Evolutionary conservation across 2,113 vertebrate genomes (phyloP).

Genomic region (Spermophilus dauricus): DNA sequence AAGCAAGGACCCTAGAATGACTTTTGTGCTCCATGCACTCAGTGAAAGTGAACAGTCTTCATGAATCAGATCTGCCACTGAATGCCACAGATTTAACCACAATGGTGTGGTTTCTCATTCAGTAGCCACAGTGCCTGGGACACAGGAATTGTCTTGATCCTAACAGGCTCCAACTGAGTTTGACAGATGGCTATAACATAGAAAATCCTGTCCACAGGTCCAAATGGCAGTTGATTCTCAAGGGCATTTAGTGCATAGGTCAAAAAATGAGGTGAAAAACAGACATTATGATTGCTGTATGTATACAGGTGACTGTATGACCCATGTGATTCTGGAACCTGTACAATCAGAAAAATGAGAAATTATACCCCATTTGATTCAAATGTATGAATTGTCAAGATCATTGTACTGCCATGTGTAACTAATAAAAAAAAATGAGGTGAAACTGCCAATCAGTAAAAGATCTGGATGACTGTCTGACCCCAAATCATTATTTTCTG

Average conservation of each 20-base stretch:
- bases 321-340: no score
- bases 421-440: neutral
- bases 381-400: no score
- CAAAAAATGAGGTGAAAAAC: neutral
- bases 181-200: neutral
- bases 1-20: neutral
- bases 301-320: no score
- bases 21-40: neutral
- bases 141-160: neutral
- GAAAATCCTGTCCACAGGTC: neutral
- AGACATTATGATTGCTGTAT: no score
- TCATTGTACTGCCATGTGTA: no score
- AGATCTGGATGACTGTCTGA: no score
- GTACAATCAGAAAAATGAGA: no score
- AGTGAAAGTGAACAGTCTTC: neutral
- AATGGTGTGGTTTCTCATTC: neutral
- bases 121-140: neutral
- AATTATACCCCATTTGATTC: no score
- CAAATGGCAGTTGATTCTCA: neutral
- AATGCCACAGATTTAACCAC: neutral
- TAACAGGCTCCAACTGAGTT: neutral
- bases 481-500: neutral
- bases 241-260: neutral
- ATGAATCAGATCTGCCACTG: neutral
- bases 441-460: neutral